phyloP scores from a whole-genome alignment of 2,113 vertebrate species.

The Mungos mungo region DNA sequence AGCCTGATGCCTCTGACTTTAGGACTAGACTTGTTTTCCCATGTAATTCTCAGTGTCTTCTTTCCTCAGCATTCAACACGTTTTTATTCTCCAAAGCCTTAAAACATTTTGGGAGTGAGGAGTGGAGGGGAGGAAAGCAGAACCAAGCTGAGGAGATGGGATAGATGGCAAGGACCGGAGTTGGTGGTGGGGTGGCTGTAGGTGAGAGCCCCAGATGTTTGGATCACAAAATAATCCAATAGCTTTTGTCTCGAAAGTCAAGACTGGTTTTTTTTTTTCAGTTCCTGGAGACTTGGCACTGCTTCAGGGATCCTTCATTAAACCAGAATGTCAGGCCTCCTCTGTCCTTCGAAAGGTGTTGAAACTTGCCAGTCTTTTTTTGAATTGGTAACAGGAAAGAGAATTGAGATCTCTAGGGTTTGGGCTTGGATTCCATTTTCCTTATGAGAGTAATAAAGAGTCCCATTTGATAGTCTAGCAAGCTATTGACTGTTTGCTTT shows the following conservation, averaged over 20 bases:
- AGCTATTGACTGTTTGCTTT: neutral
- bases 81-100: conserved; percentile 18
- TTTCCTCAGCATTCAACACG: neutral
- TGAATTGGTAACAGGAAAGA: neutral
- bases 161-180: neutral
- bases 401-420: conserved; percentile 38
- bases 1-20: neutral
- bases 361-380: neutral
- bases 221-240: neutral
- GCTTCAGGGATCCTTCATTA: neutral
- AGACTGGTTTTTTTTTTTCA: conserved; percentile 4
- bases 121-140: neutral
- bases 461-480: neutral
- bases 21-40: neutral
- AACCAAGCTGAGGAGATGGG: neutral
- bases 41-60: neutral
- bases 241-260: neutral
- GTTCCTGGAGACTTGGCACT: neutral
- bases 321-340: neutral
- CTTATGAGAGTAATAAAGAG: neutral
- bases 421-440: neutral
- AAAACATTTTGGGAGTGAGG: neutral
- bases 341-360: neutral
- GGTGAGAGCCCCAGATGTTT: neutral
- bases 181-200: neutral